Evolutionary conservation across 2,797 vertebrate species (phyloP).

Genomic region (Anableps anableps): DNA sequence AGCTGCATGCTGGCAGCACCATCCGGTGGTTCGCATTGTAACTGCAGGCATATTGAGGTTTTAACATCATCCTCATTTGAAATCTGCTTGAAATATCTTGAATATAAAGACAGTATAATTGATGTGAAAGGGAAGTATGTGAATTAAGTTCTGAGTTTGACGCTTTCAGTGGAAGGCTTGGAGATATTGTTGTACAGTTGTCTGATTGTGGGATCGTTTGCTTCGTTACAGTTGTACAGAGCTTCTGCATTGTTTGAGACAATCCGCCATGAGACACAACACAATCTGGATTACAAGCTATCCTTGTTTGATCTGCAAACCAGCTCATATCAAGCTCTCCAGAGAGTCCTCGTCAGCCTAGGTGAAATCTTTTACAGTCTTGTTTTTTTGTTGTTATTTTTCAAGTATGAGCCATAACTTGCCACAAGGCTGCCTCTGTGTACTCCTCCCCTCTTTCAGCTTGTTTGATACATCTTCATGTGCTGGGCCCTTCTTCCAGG

Average conservation of each 20-base stretch:
- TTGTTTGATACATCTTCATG: neutral
- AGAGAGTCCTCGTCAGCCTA: slow-evolving; percentile 93
- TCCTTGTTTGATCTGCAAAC: slow-evolving; percentile 97
- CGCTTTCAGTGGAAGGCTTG: neutral
- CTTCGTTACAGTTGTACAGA: slow-evolving; percentile 86
- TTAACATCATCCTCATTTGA: slow-evolving; percentile 1
- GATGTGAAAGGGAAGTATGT: neutral
- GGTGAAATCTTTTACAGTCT: slow-evolving; percentile 75
- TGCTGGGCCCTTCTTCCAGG: slow-evolving; percentile 32
- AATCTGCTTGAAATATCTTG: slow-evolving; percentile 5
- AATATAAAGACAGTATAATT: neutral
- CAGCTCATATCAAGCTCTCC: slow-evolving; percentile 94
- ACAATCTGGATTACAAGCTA: slow-evolving; percentile 93
- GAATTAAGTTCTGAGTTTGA: neutral
- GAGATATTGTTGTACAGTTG: neutral
- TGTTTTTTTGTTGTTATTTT: neutral
- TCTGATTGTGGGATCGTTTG: slow-evolving; percentile 35
- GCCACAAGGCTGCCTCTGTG: neutral
- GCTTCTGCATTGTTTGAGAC: slow-evolving; percentile 92
- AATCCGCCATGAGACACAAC: slow-evolving; percentile 92
- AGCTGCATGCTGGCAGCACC: slow-evolving; percentile 51
- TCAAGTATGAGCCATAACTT: neutral
- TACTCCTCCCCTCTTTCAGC: neutral
- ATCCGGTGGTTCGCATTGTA: slow-evolving; percentile 56
- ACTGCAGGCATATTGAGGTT: neutral